Base-by-base conservation (phyloP, 2,797 vertebrate species). In the Tarsius wallacei region DNA sequence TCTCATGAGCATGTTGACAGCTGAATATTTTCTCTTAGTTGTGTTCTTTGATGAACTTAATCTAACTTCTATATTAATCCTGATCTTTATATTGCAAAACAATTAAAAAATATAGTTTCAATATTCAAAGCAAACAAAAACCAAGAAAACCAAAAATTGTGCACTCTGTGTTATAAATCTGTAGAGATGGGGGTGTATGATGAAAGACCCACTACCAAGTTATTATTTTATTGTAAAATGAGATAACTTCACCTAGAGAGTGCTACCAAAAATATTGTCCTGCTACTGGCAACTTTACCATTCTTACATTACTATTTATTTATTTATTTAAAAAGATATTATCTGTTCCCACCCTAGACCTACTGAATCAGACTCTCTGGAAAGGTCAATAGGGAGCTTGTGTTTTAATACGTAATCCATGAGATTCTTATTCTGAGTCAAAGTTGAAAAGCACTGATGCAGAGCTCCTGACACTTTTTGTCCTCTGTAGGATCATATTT, bases 51-150 rank as follows among this genome's bases (percentile, higher is more conserved):
- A 76, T 81, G 31, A 89, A 74, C 4, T 2, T 12, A 82, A 22
- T 84, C 26, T 26, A 12, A 2, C 4, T 93, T 82, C 68, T 81
- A 61, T 28, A 57, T 64, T 87, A 91, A 59, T 88, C 11, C 13
- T 36, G n/a, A 76, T 88, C n/a, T 55, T 13, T 28, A 22, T 80
- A 47, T 74, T 78, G 57, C 14, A 70, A 90, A 93, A 87, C 77
- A 94, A 49, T 61, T 10, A 64, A 51, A 53, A 90, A 89, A n/a
- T 86, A 0, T 11, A 57, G 33, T 80, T 87, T 92, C 21, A 85
- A 49, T 57, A 74, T 33, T 90, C 28, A 85, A 94, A 42, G 47
- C 49, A 93, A 49, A 86, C 63, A 70, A 86, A 76, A n/a, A 90
- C 1, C 13, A 57, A 55, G 16, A 0, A 49, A 64, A 8, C 0